Evolutionary conservation across 53 echinoderm and acorn worm species (phyloP).

Genomic region (Stichopus horrens): DNA sequence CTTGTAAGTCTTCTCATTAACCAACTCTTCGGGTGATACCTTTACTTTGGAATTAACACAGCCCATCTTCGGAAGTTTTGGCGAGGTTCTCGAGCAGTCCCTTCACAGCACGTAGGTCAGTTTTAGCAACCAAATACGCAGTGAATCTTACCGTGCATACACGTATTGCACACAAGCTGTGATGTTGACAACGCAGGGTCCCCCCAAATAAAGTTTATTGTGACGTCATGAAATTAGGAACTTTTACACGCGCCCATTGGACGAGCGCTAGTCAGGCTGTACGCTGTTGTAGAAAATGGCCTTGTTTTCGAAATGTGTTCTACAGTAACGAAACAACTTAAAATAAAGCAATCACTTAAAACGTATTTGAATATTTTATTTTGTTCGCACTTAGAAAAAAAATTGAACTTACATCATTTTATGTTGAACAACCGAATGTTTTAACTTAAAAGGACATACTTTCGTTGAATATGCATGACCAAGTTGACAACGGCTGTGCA

Average conservation of each 20-base stretch:
- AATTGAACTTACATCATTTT: no score
- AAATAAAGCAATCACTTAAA: no score
- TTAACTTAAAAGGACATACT: no score
- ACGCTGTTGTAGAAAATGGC: not conserved
- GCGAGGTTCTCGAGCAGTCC: not conserved
- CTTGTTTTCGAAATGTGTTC: not conserved
- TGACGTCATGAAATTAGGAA: not conserved
- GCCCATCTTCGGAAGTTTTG: not conserved
- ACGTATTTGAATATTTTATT: no score
- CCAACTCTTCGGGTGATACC: not conserved
- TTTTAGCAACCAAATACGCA: not conserved
- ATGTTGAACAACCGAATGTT: no score
- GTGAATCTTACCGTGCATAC: not conserved
- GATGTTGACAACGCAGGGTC: not conserved
- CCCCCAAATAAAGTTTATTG: not conserved
- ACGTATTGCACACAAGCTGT: not conserved
- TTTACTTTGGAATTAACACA: not conserved
- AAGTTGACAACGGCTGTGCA: no score
- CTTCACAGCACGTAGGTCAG: not conserved
- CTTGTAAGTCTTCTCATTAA: not conserved
- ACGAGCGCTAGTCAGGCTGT: not conserved
- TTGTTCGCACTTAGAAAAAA: no score
- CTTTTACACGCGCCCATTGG: not conserved
- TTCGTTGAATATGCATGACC: no score
- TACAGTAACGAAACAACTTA: no score